These are phyloP conservation scores for Rutilus rutilus DNA, from an alignment of 2,113 vertebrate genomes.

Conservation along the genomic window DNA sequence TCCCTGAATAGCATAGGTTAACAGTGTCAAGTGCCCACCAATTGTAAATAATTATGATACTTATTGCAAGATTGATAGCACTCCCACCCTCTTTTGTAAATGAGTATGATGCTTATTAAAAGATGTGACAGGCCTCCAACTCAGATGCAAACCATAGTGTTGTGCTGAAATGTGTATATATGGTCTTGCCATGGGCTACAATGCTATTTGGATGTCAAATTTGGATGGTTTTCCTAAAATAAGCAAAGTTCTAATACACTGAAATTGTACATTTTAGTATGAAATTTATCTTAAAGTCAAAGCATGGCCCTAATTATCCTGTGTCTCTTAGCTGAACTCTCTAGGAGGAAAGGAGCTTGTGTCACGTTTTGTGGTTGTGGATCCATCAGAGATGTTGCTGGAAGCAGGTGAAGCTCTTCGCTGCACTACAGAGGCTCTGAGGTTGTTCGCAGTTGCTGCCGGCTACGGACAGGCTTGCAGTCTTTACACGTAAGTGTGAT, in stretches of 20 bases:
- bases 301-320: not conserved
- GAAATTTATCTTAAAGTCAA: not conserved
- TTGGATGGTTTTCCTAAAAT: not conserved
- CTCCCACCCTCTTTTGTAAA: not conserved
- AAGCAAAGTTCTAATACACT: not conserved
- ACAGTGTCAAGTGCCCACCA: not conserved
- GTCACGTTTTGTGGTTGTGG: conserved; percentile 82
- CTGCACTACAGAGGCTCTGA: conserved; percentile 84
- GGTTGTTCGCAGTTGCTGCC: conserved; percentile 88
- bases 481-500: conserved; percentile 82
- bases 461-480: conserved; percentile 87
- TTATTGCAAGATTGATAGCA: conserved; percentile 1
- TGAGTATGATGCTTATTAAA: not conserved
- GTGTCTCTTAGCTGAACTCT: conserved; percentile 75
- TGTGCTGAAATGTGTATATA: not conserved
- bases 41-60: conserved; percentile 10
- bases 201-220: not conserved
- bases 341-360: conserved; percentile 82
- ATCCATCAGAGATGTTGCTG: conserved; percentile 83
- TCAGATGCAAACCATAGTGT: not conserved
- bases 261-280: not conserved
- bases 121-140: not conserved
- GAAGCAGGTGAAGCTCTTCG: conserved; percentile 79
- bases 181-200: not conserved
- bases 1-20: not conserved